Percentiles rank a stretch among this genome's conserved stretches.
Evolutionary conservation across 2,797 vertebrate species (phyloP).

Genomic region (Acanthornis magna): DNA sequence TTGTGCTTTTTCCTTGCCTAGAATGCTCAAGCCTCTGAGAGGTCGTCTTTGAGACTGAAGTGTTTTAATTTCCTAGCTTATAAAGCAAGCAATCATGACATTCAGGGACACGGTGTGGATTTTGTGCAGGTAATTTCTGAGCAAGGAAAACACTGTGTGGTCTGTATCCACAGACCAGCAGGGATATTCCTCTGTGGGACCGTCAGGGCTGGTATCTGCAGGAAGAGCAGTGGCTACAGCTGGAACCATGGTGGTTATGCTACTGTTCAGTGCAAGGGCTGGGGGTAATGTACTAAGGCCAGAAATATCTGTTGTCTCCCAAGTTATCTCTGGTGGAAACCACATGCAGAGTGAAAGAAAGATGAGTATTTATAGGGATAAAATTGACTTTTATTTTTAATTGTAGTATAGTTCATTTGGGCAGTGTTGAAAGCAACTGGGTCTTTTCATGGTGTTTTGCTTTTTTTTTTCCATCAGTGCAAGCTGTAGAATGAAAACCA

Average conservation of each 20-base stretch:
- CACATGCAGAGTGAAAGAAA: background rate
- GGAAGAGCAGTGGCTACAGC: background rate
- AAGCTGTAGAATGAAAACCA: background rate
- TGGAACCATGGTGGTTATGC: background rate
- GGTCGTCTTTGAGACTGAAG: conserved; percentile 12
- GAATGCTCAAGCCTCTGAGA: background rate
- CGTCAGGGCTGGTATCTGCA: background rate
- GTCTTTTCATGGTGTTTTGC: background rate
- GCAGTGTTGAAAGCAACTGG: background rate
- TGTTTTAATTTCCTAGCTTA: conserved; percentile 15
- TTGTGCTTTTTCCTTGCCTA: background rate
- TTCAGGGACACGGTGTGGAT: background rate
- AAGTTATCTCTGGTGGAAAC: background rate
- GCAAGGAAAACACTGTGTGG: background rate
- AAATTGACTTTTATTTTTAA: background rate
- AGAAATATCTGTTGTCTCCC: background rate
- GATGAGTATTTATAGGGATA: background rate
- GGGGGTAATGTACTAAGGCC: background rate
- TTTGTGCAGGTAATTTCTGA: background rate
- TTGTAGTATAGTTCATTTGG: background rate
- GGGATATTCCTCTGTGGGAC: background rate
- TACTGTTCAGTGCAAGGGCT: background rate
- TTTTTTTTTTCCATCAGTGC: background rate
- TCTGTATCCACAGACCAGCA: background rate
- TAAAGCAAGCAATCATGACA: conserved; percentile 14